Base-by-base conservation (phyloP, 2,797 vertebrate genomes). In the Brotula barbata region DNA sequence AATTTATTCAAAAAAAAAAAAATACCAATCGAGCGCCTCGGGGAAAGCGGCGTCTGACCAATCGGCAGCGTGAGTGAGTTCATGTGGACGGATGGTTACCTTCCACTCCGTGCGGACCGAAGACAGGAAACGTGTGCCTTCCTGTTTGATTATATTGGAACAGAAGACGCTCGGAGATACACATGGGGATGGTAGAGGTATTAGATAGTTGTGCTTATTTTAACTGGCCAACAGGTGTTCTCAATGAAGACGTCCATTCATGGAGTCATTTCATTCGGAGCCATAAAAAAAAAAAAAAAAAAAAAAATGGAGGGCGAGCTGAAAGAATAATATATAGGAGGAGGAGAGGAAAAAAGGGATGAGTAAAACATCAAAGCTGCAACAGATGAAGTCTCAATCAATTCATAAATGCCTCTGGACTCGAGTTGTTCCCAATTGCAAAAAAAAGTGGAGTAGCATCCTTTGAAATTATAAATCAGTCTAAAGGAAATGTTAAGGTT, bases 171-270 rank as follows among this genome's bases (percentile, higher is more conserved):
- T 77, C 45, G 72, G 75, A 71, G 67, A 82, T 44, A 70, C 63
- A 73, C 66, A 55, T 3, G 45, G 64, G 61, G 78, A 45, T 71
- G 67, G 4, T 56, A 50, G 44, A 79, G 63, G 71, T 68, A 82
- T 83, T 72, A 77, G 77, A 84, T 75, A 46, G 47, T 49, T 20
- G 59, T 73, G 85, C 80, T 86, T 72, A 75, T 86, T 87, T 86
- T 77, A 81, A 85, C 73, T 74, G 63, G 42, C 37, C 61, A 78
- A 82, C 88, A 91, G 82, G 87, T 91, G 90, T 87, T 86, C 68
- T 75, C 68, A 85, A 81, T 85, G 71, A 89, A 75, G 63, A 68
- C 43, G 47, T 50, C 57, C 66, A 69, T 77, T 65, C 66, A 77
- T 46, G 44, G 47, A 64, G 50, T 43, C 44, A 65, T 76, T 75